Evolutionary conservation across 1,140 invertebrate genomes (phyloP).

Genomic region (Drosophila sucinea): DNA sequence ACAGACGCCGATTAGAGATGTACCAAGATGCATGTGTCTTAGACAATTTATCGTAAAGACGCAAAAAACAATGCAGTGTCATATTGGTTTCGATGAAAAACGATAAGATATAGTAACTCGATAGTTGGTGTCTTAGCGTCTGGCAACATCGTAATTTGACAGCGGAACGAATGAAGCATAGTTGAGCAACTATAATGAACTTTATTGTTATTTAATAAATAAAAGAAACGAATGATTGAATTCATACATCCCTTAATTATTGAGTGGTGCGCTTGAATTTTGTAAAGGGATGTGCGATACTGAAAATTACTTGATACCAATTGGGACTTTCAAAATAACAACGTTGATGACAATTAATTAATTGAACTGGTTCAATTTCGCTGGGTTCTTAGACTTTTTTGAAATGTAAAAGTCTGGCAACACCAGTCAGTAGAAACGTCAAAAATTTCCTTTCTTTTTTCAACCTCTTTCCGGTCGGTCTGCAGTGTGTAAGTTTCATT

Average conservation of each 20-base stretch:
- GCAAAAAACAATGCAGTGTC: not conserved
- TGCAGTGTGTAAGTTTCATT: conserved; percentile 68
- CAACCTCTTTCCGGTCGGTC: conserved; percentile 76
- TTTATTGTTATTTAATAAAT: no score
- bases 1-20: conserved; percentile 18
- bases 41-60: not conserved
- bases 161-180: not conserved
- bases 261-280: no score
- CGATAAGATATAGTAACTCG: no score
- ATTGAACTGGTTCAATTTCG: conserved; percentile 7
- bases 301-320: no score
- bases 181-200: no score
- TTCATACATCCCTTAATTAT: no score
- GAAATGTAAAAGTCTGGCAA: conserved; percentile 27
- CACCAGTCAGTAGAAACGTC: conserved; percentile 43
- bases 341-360: no score
- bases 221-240: no score
- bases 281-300: no score
- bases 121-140: not conserved
- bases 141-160: conserved; percentile 14
- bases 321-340: no score
- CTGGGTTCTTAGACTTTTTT: not conserved
- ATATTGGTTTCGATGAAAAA: not conserved
- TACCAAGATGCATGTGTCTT: not conserved
- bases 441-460: conserved; percentile 65